phyloP scores from a whole-genome alignment of 2,113 vertebrate species.

The Trochalopteron elliotii region DNA sequence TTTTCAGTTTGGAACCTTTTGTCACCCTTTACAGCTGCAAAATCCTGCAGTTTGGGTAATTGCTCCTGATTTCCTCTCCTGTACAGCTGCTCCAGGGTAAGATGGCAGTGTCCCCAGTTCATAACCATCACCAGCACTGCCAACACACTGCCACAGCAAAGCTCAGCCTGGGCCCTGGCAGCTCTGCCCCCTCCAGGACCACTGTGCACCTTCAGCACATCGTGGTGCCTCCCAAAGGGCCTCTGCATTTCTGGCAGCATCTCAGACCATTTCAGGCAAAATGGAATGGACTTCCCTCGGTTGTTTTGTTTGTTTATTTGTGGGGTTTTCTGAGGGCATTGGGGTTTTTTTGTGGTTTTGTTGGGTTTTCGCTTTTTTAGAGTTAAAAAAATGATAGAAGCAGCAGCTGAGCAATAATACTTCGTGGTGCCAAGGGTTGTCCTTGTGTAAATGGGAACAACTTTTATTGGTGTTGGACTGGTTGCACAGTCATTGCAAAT shows the following conservation, averaged over 20 bases:
- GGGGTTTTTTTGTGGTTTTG: background rate
- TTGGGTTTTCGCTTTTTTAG: background rate
- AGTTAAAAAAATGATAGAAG: background rate
- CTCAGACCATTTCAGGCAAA: background rate
- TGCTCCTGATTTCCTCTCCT: background rate
- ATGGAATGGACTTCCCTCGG: background rate
- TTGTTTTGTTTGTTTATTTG: background rate
- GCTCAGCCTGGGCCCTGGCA: background rate
- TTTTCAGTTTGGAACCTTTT: background rate
- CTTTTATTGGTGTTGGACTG: background rate
- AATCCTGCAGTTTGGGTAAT: background rate
- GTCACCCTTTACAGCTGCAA: background rate
- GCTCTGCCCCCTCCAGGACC: background rate
- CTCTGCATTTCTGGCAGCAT: background rate
- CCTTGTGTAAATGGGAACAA: background rate
- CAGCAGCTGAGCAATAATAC: background rate
- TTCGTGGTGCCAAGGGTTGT: background rate
- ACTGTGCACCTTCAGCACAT: background rate
- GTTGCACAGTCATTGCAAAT: background rate
- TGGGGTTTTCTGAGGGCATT: accelerated
- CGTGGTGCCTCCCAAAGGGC: background rate
- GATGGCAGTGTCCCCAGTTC: background rate
- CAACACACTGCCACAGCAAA: background rate
- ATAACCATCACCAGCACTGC: background rate
- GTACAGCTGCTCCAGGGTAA: background rate